Evolutionary conservation across 2,797 vertebrate species (phyloP), one percentile per base, ranked within the genome.

Genomic region (Enteromius treurensis): DNA sequence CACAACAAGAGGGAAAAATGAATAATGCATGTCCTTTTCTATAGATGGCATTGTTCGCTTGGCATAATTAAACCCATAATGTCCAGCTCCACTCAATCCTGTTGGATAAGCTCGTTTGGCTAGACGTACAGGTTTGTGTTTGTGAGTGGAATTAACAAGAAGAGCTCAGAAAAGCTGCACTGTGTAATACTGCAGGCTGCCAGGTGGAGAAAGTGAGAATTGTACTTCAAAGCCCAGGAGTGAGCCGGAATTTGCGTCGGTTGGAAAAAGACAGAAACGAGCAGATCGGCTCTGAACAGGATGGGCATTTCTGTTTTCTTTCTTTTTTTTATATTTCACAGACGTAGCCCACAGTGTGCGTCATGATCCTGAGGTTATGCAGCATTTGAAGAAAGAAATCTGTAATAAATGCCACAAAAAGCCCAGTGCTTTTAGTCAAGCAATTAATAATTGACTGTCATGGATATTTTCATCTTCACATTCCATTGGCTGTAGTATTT

Each of bases 261-360:
- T 45, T 34, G 21, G 69, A 37, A 81, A 73, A 70, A 81, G 42
- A 64, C 55, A 62, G 53, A 81, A 81, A 81, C 51, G 21, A 73
- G 29, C 29, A 73, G 68, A 47, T 71, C 26, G 14, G 19, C 55
- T 51, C 55, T 70, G 49, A 53, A 40, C 9, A 1, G 10, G 34
- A 81, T 6, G 60, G 42, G 49, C 45, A 29, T 42, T 62, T 62
- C 55, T 81, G 8, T 23, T 42, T 71, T 37, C 1, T n/a, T 9
- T 70, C 29, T 68, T 34, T 34, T 70, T 69, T 69, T n/a, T 34
- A 51, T 13, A 32, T 62, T 73, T 73, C 79, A 34, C 68, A 71
- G 13, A 37, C 49, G 32, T 58, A 51, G 29, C 80, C 69, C 42
- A 81, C 55, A 81, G 5, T 80, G 51, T 42, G 64, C 58, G 49